Conservation (phyloP, 1,140 invertebrate genomes). For the Procambarus virginalis region DNA sequence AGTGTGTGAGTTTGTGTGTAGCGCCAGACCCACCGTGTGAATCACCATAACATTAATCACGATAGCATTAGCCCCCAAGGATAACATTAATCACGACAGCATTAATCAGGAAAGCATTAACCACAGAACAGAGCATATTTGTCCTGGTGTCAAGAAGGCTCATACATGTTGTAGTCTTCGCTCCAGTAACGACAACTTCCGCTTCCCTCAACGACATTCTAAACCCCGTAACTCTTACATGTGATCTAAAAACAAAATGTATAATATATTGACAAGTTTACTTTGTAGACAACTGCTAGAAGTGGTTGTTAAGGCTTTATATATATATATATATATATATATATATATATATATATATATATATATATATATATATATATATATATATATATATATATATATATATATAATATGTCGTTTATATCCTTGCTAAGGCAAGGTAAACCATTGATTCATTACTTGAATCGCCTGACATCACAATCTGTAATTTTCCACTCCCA, state of each 20-base stretch:
- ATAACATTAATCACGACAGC: not conserved
- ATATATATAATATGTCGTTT: not conserved
- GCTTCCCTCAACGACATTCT: no score
- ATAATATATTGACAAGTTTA: no score
- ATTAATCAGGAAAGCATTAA: not conserved
- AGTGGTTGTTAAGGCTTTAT: not conserved
- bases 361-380: no score
- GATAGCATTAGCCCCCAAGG: not conserved
- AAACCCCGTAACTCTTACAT: no score
- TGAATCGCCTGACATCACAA: not conserved
- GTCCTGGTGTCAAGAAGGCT: no score
- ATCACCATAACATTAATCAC: not conserved
- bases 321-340: not conserved
- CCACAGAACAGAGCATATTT: no score
- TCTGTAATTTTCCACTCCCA: not conserved
- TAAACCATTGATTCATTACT: not conserved
- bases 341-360: no score
- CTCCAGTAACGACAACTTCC: no score
- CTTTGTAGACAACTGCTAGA: not conserved
- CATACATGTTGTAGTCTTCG: no score
- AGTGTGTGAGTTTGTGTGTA: not conserved
- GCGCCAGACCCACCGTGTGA: not conserved
- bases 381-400: no score
- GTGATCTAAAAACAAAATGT: no score
- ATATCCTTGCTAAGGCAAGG: constrained; percentile 1